phyloP scores from a whole-genome alignment of 1,140 invertebrate species.

The Saccostrea echinata region DNA sequence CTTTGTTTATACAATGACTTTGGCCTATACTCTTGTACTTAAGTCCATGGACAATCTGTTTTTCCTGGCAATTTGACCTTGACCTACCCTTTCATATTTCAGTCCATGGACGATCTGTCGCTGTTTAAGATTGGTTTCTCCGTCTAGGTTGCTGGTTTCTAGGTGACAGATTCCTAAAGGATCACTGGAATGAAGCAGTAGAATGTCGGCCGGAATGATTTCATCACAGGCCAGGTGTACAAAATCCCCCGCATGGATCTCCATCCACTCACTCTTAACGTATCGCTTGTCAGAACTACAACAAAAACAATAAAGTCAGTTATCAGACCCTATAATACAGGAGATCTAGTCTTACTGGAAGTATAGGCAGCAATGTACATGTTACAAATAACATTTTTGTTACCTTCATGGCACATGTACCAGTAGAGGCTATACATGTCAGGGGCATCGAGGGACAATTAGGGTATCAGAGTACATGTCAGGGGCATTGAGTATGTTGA shows the following conservation, averaged over 20 bases:
- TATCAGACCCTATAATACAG: too few relatives aligned
- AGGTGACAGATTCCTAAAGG: conserved; percentile 79
- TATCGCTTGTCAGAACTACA: conserved; percentile 90
- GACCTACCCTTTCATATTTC: conserved; percentile 62
- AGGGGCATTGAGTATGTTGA: too few relatives aligned
- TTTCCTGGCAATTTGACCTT: not conserved
- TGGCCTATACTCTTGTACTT: too few relatives aligned
- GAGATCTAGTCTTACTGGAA: too few relatives aligned
- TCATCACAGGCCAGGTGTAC: conserved; percentile 98
- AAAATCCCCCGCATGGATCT: conserved; percentile 92
- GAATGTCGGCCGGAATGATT: conserved; percentile 96
- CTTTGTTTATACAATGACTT: too few relatives aligned
- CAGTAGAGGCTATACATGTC: too few relatives aligned
- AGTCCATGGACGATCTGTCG: conserved; percentile 83
- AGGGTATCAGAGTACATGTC: too few relatives aligned
- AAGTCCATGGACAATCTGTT: too few relatives aligned
- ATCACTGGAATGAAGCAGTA: conserved; percentile 85
- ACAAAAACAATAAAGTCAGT: conserved; percentile 58
- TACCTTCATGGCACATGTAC: too few relatives aligned
- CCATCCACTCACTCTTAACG: conserved; percentile 92
- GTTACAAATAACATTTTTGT: too few relatives aligned
- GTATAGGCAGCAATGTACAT: too few relatives aligned
- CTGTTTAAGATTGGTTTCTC: conserved; percentile 82
- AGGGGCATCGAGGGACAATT: too few relatives aligned
- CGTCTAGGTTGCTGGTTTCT: conserved; percentile 81